A percentile compares a stretch with the other conserved stretches of the same genome.
These are phyloP conservation scores for Clarias gariepinus DNA, from an alignment of 2,113 vertebrate genomes.

Conservation along the genomic window DNA sequence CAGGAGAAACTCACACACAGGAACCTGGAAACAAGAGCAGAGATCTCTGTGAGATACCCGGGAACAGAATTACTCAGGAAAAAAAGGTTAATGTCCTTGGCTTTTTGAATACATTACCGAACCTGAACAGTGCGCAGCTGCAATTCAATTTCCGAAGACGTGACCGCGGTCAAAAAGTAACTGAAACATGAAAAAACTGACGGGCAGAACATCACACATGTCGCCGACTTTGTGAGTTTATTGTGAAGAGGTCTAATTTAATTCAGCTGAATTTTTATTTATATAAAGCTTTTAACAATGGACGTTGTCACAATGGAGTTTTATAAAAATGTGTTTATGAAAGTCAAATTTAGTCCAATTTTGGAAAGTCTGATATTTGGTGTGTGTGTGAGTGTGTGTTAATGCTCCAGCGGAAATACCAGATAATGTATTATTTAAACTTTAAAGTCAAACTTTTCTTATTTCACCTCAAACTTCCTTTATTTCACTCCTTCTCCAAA, in stretches of 20 bases:
- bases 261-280: neutral
- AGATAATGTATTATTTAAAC: too few relatives aligned
- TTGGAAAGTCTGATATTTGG: too few relatives aligned
- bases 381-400: too few relatives aligned
- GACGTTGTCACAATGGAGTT: neutral
- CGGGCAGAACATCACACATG: neutral
- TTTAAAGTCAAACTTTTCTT: too few relatives aligned
- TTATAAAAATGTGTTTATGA: neutral
- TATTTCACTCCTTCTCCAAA: too few relatives aligned
- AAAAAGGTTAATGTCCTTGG: neutral
- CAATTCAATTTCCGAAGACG: neutral
- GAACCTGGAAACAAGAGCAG: neutral
- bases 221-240: neutral
- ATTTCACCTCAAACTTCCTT: too few relatives aligned
- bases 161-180: neutral
- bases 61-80: neutral
- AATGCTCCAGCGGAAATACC: too few relatives aligned
- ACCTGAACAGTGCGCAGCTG: neutral
- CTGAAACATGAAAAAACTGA: neutral
- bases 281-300: neutral
- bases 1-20: neutral
- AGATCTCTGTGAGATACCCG: neutral
- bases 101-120: neutral
- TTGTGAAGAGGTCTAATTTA: neutral
- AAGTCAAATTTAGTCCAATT: neutral